These are phyloP conservation scores for Drosophila melanica DNA, from an alignment of 1,140 invertebrate species.

Conservation along the genomic window DNA sequence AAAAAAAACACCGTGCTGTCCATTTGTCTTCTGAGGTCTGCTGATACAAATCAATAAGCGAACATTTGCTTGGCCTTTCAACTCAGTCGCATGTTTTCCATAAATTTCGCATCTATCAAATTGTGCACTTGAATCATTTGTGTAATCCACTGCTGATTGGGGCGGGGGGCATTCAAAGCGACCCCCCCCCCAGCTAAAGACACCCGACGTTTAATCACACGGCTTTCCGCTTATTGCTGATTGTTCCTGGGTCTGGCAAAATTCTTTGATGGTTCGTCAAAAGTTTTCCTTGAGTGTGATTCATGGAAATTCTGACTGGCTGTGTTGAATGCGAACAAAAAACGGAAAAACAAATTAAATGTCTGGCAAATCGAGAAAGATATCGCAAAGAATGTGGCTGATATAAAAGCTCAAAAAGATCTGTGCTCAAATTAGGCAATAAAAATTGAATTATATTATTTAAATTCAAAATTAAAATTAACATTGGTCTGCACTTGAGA, in stretches of 20 bases:
- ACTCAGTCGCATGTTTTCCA: conserved; percentile 17
- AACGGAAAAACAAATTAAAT: conserved; percentile 59
- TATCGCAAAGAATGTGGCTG: conserved; percentile 47
- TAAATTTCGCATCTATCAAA: conserved; percentile 40
- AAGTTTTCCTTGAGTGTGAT: conserved; percentile 49
- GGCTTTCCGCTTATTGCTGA: conserved; percentile 2
- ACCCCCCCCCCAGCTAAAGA: neutral
- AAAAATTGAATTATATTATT: conserved; percentile 67
- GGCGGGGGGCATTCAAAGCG: neutral
- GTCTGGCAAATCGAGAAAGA: conserved; percentile 43
- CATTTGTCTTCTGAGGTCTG: conserved; percentile 9
- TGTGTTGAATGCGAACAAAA: conserved; percentile 19
- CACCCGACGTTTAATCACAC: conserved; percentile 14
- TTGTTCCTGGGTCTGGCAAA: conserved; percentile 36
- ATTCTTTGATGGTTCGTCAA: conserved; percentile 45
- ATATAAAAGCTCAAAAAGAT: conserved; percentile 44
- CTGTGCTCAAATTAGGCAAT: conserved; percentile 44
- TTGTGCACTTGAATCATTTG: neutral
- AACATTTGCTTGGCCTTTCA: conserved; percentile 26
- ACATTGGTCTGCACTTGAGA: conserved; percentile 42
- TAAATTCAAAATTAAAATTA: conserved; percentile 63
- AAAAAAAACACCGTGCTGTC: neutral
- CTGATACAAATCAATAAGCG: conserved; percentile 19
- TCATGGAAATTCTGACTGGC: conserved; percentile 43
- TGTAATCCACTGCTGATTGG: neutral